A percentile compares a stretch with the other conserved stretches of the same genome.
These are phyloP conservation scores for Vespertilio murinus DNA, from an alignment of 2,797 vertebrate species.

Conservation along the genomic window DNA sequence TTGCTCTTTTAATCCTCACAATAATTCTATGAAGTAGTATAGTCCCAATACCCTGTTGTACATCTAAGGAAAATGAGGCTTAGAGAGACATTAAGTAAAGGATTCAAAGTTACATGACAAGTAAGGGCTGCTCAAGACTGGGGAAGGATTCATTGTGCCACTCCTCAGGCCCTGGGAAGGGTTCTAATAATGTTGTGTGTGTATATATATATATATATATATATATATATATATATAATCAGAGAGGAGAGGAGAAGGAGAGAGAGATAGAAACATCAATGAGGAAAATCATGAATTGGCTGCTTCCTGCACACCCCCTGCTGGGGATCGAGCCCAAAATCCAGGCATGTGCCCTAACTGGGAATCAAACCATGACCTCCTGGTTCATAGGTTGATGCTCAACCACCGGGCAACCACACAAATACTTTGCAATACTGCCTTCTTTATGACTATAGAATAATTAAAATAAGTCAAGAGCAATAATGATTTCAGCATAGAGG, in stretches of 20 bases:
- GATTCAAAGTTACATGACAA: neutral
- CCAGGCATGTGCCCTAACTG: neutral
- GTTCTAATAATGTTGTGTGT: neutral
- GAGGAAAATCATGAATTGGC: neutral
- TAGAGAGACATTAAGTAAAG: neutral
- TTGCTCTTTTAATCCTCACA: neutral
- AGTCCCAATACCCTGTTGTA: neutral
- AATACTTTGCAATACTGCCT: slow-evolving; percentile 57
- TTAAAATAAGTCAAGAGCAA: slow-evolving; percentile 68
- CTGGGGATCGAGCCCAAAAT: neutral
- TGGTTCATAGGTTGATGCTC: neutral
- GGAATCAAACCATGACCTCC: neutral
- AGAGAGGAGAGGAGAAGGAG: neutral
- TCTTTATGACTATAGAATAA: slow-evolving; percentile 66
- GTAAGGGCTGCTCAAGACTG: neutral
- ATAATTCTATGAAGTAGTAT: neutral
- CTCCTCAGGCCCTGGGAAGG: neutral
- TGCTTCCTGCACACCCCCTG: neutral
- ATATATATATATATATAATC: neutral
- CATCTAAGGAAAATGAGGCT: neutral
- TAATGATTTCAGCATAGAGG: slow-evolving; percentile 7
- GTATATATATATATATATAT: no score
- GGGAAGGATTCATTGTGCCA: neutral
- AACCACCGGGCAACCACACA: slow-evolving; percentile 26
- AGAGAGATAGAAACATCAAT: neutral